Evolutionary conservation across 2,113 vertebrate species (phyloP).

Genomic region (Raja brachyura): DNA sequence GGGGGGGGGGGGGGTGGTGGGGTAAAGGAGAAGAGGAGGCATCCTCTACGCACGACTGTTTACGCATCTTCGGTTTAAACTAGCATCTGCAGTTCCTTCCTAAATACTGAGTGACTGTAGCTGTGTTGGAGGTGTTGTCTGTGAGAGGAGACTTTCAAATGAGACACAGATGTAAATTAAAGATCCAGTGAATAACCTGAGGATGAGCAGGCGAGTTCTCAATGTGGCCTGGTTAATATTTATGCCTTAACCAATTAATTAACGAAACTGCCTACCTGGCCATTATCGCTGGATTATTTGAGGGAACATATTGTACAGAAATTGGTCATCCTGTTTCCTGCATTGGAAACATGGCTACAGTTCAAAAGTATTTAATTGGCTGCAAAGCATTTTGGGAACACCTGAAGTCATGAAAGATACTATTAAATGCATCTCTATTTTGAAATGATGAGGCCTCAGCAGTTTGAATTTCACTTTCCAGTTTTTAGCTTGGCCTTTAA

Average conservation of each 20-base stretch:
- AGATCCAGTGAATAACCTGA: background rate
- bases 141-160: background rate
- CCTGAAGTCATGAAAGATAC: background rate
- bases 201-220: background rate
- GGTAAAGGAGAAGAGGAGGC: too few species aligned
- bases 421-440: background rate
- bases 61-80: too few species aligned
- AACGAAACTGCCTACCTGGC: background rate
- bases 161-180: background rate
- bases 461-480: background rate
- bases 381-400: background rate
- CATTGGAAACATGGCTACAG: background rate
- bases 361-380: background rate
- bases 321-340: background rate
- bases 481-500: background rate
- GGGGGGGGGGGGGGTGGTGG: too few species aligned
- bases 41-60: too few species aligned
- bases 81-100: too few species aligned
- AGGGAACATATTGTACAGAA: background rate
- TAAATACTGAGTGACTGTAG: too few species aligned
- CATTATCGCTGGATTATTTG: background rate
- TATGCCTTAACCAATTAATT: background rate
- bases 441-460: background rate
- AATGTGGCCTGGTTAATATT: background rate
- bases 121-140: background rate